Percentiles rank a stretch among this genome's conserved stretches.
Conservation (phyloP, 2,888 invertebrate genomes). For the Mythimna ferrago region DNA sequence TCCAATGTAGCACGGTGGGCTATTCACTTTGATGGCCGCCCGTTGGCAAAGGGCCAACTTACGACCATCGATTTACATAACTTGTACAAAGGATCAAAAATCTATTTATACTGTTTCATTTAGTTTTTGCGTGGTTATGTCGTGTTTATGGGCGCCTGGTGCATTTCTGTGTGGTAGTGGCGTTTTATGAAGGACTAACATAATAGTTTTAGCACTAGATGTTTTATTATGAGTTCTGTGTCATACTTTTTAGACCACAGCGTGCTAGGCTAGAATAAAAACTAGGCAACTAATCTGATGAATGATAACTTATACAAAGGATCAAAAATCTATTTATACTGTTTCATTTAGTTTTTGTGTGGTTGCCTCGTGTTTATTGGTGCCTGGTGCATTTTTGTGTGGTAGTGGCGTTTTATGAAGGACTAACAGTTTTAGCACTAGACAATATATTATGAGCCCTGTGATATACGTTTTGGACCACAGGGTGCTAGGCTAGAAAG, state of each 20-base stretch:
- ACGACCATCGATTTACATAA: conserved; percentile 76
- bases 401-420: too few relatives aligned
- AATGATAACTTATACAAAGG: too few relatives aligned
- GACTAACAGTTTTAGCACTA: not conserved
- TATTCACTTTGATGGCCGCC: conserved; percentile 75
- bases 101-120: conserved; percentile 62
- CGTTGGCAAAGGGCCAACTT: conserved; percentile 75
- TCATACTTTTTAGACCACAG: not conserved
- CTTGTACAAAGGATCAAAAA: conserved; percentile 64
- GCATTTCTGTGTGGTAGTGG: conserved; percentile 7
- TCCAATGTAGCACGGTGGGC: conserved; percentile 69
- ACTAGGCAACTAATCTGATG: too few relatives aligned
- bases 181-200: conserved; percentile 9
- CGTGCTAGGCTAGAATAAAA: too few relatives aligned
- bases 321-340: too few relatives aligned
- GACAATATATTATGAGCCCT: too few relatives aligned
- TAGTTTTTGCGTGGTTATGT: conserved; percentile 40
- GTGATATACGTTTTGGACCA: too few relatives aligned
- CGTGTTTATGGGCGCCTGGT: conserved; percentile 36
- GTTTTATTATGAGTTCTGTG: not conserved
- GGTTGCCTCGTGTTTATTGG: too few relatives aligned
- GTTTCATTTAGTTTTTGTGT: too few relatives aligned
- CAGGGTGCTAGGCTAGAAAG: too few relatives aligned
- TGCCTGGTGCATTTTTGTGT: too few relatives aligned
- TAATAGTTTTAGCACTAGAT: not conserved